phyloP scores from a whole-genome alignment of 2,888 invertebrate genomes.

The Thumatha senex region DNA sequence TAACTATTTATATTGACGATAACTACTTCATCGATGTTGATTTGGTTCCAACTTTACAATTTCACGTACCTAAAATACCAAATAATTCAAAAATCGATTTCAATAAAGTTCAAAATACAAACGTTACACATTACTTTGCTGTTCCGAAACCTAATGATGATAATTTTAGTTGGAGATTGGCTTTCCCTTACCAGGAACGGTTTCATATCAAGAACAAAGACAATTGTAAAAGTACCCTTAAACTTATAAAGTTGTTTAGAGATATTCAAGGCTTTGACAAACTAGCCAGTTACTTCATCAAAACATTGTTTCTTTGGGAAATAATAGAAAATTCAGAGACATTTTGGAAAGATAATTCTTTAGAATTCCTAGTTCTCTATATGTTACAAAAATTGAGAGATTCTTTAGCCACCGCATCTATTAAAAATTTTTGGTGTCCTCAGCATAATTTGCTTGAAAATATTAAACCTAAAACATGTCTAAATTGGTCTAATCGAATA shows the following conservation, averaged over 20 bases:
- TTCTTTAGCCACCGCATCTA: slow-evolving; percentile 40
- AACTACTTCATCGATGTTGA: slow-evolving; percentile 57
- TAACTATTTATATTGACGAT: slow-evolving; percentile 46
- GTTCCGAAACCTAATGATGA: slow-evolving; percentile 61
- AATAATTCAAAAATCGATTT: slow-evolving; percentile 46
- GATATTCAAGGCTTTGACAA: slow-evolving; percentile 59
- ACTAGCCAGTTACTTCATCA: slow-evolving; percentile 64
- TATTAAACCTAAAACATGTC: slow-evolving; percentile 51
- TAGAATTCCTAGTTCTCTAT: slow-evolving; percentile 50
- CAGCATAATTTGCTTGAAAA: slow-evolving; percentile 55
- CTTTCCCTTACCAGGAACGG: slow-evolving; percentile 63
- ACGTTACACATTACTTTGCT: slow-evolving; percentile 50
- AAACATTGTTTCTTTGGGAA: slow-evolving; percentile 65
- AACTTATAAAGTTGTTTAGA: slow-evolving; percentile 56
- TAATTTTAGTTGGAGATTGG: slow-evolving; percentile 58
- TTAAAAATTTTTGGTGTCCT: slow-evolving; percentile 60
- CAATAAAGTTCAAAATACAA: slow-evolving; percentile 35
- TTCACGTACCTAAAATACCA: slow-evolving; percentile 35
- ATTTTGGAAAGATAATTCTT: slow-evolving; percentile 55
- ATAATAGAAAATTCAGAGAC: slow-evolving; percentile 32
- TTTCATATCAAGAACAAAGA: slow-evolving; percentile 47
- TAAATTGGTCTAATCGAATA: slow-evolving; percentile 55
- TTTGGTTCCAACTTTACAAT: slow-evolving; percentile 60
- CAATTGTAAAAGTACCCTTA: slow-evolving; percentile 57
- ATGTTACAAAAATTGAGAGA: slow-evolving; percentile 55